A percentile compares a stretch with the other conserved stretches of the same genome.
Evolutionary conservation across 1,140 invertebrate genomes (phyloP).

Genomic region (Drosophila rufa): DNA sequence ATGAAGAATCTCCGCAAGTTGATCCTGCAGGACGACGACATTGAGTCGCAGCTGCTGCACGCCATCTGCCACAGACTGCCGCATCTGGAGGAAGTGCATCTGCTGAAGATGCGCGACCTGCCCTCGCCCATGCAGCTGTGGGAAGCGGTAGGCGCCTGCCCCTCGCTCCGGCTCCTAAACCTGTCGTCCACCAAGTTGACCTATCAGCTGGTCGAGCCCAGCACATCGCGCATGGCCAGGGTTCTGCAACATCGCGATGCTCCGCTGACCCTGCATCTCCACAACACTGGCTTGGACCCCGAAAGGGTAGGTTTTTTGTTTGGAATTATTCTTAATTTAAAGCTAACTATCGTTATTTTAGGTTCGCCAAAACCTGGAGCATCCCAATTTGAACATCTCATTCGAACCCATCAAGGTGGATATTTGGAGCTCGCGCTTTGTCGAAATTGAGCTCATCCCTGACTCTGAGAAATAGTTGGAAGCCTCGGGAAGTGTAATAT

Average conservation of each 20-base stretch:
- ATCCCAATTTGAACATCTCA: conserved; percentile 42
- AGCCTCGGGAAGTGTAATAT: not conserved
- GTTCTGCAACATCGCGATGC: conserved; percentile 4
- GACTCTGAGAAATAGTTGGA: not conserved
- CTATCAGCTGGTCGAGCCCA: conserved; percentile 10
- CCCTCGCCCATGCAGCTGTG: conserved; percentile 47
- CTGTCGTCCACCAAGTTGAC: conserved; percentile 33
- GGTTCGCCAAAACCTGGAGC: conserved; percentile 9
- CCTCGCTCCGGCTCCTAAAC: conserved; percentile 29
- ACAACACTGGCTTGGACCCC: conserved; percentile 17
- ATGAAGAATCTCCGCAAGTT: conserved; percentile 55
- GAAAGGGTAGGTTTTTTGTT: conserved; percentile 5
- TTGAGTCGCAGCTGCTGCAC: conserved; percentile 33
- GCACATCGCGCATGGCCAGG: not conserved
- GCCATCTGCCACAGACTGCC: conserved; percentile 27
- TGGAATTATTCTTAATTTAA: not conserved
- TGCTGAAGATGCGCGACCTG: conserved; percentile 53
- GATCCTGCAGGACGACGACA: conserved; percentile 59
- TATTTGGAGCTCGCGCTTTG: conserved; percentile 51
- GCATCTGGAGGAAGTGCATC: conserved; percentile 52
- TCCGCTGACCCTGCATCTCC: conserved; percentile 31
- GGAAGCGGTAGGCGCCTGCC: conserved; percentile 27
- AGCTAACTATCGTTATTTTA: not conserved
- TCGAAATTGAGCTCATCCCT: conserved; percentile 47
- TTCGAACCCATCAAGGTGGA: conserved; percentile 42